phyloP scores from a whole-genome alignment of 2,888 invertebrate genomes.

The Leuctra nigra region DNA sequence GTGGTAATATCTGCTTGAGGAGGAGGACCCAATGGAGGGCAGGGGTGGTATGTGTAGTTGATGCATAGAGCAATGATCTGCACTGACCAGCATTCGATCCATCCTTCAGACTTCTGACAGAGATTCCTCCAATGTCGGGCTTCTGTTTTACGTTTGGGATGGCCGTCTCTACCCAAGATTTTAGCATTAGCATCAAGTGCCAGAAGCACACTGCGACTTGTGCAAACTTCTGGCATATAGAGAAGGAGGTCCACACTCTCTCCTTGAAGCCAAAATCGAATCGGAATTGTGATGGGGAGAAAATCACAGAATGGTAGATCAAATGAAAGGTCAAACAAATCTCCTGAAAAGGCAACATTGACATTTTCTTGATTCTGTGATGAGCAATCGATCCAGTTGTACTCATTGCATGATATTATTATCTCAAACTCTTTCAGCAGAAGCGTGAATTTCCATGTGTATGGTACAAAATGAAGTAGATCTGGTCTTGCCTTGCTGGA shows the following conservation, averaged over 20 bases:
- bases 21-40: slow-evolving; percentile 79
- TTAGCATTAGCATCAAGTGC: slow-evolving; percentile 85
- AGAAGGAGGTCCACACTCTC: slow-evolving; percentile 88
- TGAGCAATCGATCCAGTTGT: slow-evolving; percentile 98
- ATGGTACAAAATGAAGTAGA: slow-evolving; percentile 90
- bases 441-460: slow-evolving; percentile 90
- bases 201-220: slow-evolving; percentile 72
- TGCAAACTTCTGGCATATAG: slow-evolving; percentile 87
- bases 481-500: slow-evolving; percentile 89
- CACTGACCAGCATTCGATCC: slow-evolving; percentile 96
- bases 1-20: slow-evolving; percentile 90
- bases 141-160: slow-evolving; percentile 44
- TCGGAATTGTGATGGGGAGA: slow-evolving; percentile 78
- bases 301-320: slow-evolving; percentile 93
- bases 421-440: slow-evolving; percentile 92
- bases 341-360: slow-evolving; percentile 86
- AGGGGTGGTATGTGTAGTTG: slow-evolving; percentile 86
- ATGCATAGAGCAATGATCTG: slow-evolving; percentile 90
- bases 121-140: slow-evolving; percentile 73
- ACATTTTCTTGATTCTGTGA: slow-evolving; percentile 90
- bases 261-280: slow-evolving; percentile 91
- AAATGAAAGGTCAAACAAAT: slow-evolving; percentile 87
- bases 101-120: slow-evolving; percentile 64
- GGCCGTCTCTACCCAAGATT: slow-evolving; percentile 70
- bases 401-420: slow-evolving; percentile 87